Evolutionary conservation across 2,797 vertebrate species (phyloP).

Genomic region (Sciaenops ocellatus): DNA sequence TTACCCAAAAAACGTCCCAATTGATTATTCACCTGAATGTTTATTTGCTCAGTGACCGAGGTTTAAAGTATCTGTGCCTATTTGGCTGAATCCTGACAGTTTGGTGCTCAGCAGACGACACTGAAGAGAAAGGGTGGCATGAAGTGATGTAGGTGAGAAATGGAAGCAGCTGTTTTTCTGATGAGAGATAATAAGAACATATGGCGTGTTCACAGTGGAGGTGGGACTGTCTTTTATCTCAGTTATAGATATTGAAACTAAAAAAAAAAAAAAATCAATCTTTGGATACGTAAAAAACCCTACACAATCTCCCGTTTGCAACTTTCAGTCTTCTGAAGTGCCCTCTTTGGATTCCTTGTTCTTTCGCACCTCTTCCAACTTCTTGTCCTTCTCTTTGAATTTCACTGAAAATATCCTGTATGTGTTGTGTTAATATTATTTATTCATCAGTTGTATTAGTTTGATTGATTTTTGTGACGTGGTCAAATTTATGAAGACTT

Average conservation of each 20-base stretch:
- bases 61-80: neutral
- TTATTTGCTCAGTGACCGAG: neutral
- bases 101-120: neutral
- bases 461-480: neutral
- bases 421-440: too few relatives aligned
- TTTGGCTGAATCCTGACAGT: neutral
- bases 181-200: constrained; percentile 22
- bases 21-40: neutral
- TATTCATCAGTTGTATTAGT: neutral
- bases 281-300: constrained; percentile 85
- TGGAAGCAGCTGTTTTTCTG: neutral
- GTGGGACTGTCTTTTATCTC: constrained; percentile 12
- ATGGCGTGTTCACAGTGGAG: constrained; percentile 5
- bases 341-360: constrained; percentile 96
- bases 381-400: too few relatives aligned
- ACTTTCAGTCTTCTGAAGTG: constrained; percentile 80
- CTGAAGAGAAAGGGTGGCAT: neutral
- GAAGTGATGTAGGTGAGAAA: neutral
- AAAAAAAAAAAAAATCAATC: constrained; percentile 85
- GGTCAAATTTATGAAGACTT: neutral
- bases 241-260: constrained; percentile 17
- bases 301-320: constrained; percentile 63
- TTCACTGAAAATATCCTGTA: too few relatives aligned
- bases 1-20: too few relatives aligned
- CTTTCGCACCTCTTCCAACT: constrained; percentile 93